Evolutionary conservation across 2,797 vertebrate species (phyloP).

Genomic region (Huso huso): DNA sequence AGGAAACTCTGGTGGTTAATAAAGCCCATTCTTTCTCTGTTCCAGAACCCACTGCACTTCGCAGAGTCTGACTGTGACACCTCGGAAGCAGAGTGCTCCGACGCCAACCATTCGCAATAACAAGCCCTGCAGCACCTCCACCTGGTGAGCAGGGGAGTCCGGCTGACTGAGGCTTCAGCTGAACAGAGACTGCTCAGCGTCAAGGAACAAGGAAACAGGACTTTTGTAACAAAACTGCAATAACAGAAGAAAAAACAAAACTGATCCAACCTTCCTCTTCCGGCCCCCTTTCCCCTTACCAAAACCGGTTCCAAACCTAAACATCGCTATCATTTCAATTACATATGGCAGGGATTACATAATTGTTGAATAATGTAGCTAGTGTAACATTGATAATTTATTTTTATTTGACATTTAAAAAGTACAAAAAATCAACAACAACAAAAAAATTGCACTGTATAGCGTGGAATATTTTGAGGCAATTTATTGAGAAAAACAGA

Average conservation of each 20-base stretch:
- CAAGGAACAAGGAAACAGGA: constrained; percentile 18
- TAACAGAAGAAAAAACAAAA: constrained; percentile 57
- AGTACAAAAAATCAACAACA: constrained; percentile 48
- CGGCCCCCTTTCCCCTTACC: constrained; percentile 5
- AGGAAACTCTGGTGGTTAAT: too few relatives aligned
- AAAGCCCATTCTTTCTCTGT: too few relatives aligned
- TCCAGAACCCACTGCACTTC: constrained; percentile 85
- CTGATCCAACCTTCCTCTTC: constrained; percentile 27
- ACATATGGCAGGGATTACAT: constrained; percentile 92
- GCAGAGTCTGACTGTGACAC: constrained; percentile 88
- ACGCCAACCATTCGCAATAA: constrained; percentile 94
- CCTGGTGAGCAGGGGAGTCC: constrained; percentile 70
- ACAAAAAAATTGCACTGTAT: constrained; percentile 57
- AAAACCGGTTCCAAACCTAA: constrained; percentile 9
- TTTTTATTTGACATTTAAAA: constrained; percentile 81
- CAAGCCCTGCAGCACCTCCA: constrained; percentile 80
- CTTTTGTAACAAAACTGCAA: constrained; percentile 78
- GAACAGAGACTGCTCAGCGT: constrained; percentile 47
- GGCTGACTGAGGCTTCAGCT: constrained; percentile 33
- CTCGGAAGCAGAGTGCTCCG: constrained; percentile 92
- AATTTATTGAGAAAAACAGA: constrained; percentile 9
- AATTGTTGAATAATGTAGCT: constrained; percentile 86
- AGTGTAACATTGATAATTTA: constrained; percentile 89
- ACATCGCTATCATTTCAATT: constrained; percentile 69
- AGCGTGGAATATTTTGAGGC: constrained; percentile 53